Evolutionary conservation across 2,888 invertebrate genomes (phyloP), one percentile per base, ranked within the genome.

Genomic region (Polymixis lichenea): DNA sequence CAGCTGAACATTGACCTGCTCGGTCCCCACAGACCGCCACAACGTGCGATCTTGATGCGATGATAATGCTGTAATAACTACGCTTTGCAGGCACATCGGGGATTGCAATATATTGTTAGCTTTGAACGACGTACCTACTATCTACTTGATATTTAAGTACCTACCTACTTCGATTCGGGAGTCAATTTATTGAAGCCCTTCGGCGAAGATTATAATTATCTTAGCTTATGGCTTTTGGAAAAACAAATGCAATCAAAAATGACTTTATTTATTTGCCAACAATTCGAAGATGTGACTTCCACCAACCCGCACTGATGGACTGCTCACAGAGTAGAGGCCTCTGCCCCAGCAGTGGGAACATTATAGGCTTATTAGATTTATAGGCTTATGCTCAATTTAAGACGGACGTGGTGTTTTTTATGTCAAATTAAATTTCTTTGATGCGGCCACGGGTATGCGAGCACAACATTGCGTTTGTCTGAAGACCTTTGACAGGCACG

Each of bases 401-500:
- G 22, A 32, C 17, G 51, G 6, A 51, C 5, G 28, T 66, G 32
- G 32, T 51, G 28, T 9, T 53, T 53, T 56, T 38, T 58, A 56
- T 51, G 55, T 60, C 22, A 66, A 56, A 69, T 62, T 22, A 69
- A 53, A 69, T 43, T 77, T 74, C 25, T 72, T 67, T 38, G 65
- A 61, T 79, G 76, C 66, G 66, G 71, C 70, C 67, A 53, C n/a
- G 65, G 67, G 70, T 62, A 72, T 66, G 72, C 64, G 49, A 72
- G 58, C 65, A 78, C 60, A 62, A 66, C 53, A 68, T 73, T 80
- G 75, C 71, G 76, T 78, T 79, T 84, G 74, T 78, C 78, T 84
- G 74, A 82, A 84, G 74, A 86, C 78, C 76, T 84, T 75, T 80
- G 75, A 76, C 73, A 75, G 69, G 72, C 67, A 25, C n/a, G 53